phyloP scores from a whole-genome alignment of 2,797 vertebrate species.

The Cuniculus paca region DNA sequence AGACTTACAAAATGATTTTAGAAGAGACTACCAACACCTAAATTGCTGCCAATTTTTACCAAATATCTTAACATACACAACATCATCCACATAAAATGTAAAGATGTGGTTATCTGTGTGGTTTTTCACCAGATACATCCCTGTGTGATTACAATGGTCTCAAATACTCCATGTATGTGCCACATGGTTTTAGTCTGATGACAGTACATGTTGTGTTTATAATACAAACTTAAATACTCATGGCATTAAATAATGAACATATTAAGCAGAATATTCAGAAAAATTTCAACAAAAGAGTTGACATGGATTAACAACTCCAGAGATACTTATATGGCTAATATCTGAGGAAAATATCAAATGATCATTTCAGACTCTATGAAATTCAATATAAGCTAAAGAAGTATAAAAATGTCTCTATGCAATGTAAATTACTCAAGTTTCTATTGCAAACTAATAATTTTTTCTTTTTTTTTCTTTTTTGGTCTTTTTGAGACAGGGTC shows the following conservation, averaged over 20 bases:
- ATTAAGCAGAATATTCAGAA: constrained; percentile 28
- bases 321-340: background rate
- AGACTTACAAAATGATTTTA: constrained; percentile 4
- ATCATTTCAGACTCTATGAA: constrained; percentile 7
- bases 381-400: background rate
- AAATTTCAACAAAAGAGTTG: constrained; percentile 17
- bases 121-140: background rate
- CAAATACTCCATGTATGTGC: background rate
- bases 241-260: background rate
- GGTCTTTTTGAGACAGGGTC: too few relatives aligned
- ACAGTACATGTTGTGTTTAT: background rate
- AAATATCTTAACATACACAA: background rate
- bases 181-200: constrained; percentile 44
- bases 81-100: background rate
- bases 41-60: constrained; percentile 12
- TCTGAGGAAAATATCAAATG: constrained; percentile 30
- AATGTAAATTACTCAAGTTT: constrained; percentile 11
- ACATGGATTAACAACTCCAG: background rate
- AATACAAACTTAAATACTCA: constrained; percentile 13
- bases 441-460: background rate
- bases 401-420: background rate
- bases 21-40: background rate
- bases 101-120: background rate
- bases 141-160: background rate
- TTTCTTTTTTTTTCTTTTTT: too few relatives aligned